phyloP scores from a whole-genome alignment of 2,797 vertebrate genomes.

The Sebastes nivosus region DNA sequence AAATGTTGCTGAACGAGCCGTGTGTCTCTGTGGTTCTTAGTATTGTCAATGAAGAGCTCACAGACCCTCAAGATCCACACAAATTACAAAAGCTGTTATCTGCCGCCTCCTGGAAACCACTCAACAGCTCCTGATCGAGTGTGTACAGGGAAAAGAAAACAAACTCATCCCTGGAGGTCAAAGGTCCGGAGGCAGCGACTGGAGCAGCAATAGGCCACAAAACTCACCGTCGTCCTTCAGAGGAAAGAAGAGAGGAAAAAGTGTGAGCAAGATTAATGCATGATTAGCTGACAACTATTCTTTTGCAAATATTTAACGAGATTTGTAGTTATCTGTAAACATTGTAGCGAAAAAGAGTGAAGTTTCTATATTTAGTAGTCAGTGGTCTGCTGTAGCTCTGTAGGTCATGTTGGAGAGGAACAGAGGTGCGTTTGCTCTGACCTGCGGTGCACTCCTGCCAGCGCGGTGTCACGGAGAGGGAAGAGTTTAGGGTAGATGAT shows the following conservation, averaged over 20 bases:
- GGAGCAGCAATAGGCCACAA: conserved; percentile 87
- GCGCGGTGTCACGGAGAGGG: conserved; percentile 91
- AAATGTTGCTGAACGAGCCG: background rate
- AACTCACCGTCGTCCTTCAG: conserved; percentile 82
- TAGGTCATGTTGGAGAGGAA: background rate
- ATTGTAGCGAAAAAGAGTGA: background rate
- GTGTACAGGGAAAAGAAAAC: background rate
- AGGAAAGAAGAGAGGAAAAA: background rate
- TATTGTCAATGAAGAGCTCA: conserved; percentile 5
- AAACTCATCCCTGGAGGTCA: conserved; percentile 80
- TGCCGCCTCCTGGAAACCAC: background rate
- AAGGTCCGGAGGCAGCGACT: conserved; percentile 82
- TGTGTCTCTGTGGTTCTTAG: background rate
- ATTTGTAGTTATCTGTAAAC: background rate
- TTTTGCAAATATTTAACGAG: background rate
- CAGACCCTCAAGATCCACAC: background rate
- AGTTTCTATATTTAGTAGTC: background rate
- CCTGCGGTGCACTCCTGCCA: conserved; percentile 96
- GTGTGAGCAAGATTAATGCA: background rate
- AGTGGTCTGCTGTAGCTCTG: background rate
- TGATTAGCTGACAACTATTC: no score
- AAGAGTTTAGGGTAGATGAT: conserved; percentile 96
- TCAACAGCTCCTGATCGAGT: background rate
- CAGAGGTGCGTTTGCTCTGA: conserved; percentile 67
- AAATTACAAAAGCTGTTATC: background rate